A percentile compares a stretch with the other conserved stretches of the same genome.
Evolutionary conservation across 2,888 invertebrate genomes (phyloP).

Genomic region (Dynastes grantii): DNA sequence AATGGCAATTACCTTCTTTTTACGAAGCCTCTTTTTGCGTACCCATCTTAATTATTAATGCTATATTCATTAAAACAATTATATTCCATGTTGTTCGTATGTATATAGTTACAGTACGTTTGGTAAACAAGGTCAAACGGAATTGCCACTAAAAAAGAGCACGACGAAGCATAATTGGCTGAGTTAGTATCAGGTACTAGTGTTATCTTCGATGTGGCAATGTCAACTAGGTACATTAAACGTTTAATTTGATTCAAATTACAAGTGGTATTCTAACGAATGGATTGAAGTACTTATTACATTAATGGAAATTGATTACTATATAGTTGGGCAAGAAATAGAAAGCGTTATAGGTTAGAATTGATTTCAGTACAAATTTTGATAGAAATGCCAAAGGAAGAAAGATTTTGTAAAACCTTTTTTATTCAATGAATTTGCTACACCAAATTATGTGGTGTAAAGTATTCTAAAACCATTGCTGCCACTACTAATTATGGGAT

Average conservation of each 20-base stretch:
- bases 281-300: not conserved
- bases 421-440: too few relatives aligned
- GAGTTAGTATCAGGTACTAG: not conserved
- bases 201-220: not conserved
- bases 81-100: constrained; percentile 13
- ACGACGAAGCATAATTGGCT: not conserved
- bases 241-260: not conserved
- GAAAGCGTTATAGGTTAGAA: too few relatives aligned
- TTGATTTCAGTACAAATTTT: too few relatives aligned
- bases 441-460: too few relatives aligned
- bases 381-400: too few relatives aligned
- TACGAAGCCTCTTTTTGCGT: too few relatives aligned
- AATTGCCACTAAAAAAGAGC: not conserved
- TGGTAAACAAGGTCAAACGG: constrained; percentile 26
- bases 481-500: too few relatives aligned
- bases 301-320: not conserved
- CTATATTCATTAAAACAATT: constrained; percentile 33
- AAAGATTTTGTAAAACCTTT: too few relatives aligned
- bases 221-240: too few relatives aligned
- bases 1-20: too few relatives aligned
- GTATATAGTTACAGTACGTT: not conserved
- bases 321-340: too few relatives aligned
- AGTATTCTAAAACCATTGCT: too few relatives aligned
- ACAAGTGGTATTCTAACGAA: not conserved
- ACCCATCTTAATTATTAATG: constrained; percentile 5